Percentiles rank a stretch among this genome's conserved stretches.
These are phyloP conservation scores for Nymphalis io DNA, from an alignment of 1,140 invertebrate genomes.

Conservation along the genomic window DNA sequence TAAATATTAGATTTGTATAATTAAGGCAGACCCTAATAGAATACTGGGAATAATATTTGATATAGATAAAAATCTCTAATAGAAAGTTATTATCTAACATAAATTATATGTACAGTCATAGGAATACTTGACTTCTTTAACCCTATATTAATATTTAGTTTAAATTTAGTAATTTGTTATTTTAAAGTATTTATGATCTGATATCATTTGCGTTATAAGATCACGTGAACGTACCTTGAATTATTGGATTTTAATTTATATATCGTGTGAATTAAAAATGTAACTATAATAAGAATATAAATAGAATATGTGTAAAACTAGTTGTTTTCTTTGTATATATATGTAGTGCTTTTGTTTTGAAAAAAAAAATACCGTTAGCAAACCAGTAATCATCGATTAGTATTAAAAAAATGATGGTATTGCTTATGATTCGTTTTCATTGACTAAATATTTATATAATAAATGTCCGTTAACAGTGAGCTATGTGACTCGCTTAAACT, in stretches of 20 bases:
- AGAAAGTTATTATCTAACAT: not conserved
- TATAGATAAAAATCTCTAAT: slow-evolving; percentile 1
- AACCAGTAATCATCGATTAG: too few species aligned
- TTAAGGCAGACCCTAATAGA: not conserved
- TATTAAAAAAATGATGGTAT: too few species aligned
- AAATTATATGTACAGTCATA: slow-evolving; percentile 5
- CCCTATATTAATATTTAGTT: not conserved
- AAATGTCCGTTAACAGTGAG: too few species aligned
- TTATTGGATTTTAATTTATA: slow-evolving; percentile 1
- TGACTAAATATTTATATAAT: too few species aligned
- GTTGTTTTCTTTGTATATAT: not conserved
- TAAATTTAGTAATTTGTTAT: not conserved
- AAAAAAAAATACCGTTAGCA: too few species aligned
- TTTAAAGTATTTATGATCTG: slow-evolving; percentile 5
- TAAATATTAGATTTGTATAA: not conserved
- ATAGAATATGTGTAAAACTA: not conserved
- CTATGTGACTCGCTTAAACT: too few species aligned
- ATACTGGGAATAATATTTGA: not conserved
- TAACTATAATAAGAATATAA: not conserved
- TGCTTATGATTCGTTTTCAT: too few species aligned
- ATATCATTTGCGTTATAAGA: not conserved
- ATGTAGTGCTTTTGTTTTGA: too few species aligned
- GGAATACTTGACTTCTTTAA: not conserved
- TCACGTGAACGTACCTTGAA: not conserved
- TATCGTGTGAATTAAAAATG: slow-evolving; percentile 9